Conservation (phyloP, 2,888 invertebrate genomes). For the Agonum fuliginosum region DNA sequence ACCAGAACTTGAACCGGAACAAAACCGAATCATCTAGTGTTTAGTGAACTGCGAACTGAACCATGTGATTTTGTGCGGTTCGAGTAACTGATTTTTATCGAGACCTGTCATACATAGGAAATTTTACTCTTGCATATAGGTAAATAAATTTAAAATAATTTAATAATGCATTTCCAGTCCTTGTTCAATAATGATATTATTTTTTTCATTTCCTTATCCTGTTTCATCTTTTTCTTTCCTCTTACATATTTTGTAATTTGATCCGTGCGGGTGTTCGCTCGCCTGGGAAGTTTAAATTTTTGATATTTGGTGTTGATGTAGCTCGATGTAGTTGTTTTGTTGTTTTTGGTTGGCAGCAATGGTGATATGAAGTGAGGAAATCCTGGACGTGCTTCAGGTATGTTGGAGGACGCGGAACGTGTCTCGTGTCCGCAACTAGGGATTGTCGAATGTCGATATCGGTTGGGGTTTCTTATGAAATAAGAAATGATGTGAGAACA, state of each 20-base stretch:
- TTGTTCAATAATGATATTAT: too few relatives aligned
- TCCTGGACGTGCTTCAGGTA: slow-evolving; percentile 48
- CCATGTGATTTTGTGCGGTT: too few relatives aligned
- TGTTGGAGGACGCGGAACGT: slow-evolving; percentile 15
- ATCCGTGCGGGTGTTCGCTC: background rate
- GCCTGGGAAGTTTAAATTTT: slow-evolving; percentile 35
- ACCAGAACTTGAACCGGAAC: too few relatives aligned
- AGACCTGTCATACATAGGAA: too few relatives aligned
- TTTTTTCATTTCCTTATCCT: too few relatives aligned
- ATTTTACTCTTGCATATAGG: too few relatives aligned
- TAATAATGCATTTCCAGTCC: too few relatives aligned
- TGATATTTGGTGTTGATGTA: slow-evolving; percentile 42
- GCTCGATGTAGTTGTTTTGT: background rate
- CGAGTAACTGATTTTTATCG: too few relatives aligned
- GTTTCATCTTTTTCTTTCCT: slow-evolving; percentile 21
- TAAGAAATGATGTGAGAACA: background rate
- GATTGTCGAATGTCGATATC: slow-evolving; percentile 42
- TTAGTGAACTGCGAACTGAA: too few relatives aligned
- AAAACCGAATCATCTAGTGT: too few relatives aligned
- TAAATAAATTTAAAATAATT: too few relatives aligned
- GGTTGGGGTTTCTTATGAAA: background rate
- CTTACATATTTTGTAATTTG: slow-evolving; percentile 38
- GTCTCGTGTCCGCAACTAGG: slow-evolving; percentile 5
- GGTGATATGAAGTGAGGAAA: slow-evolving; percentile 40
- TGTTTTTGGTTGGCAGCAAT: slow-evolving; percentile 10